Conservation (phyloP, 2,888 invertebrate species). For the Galerucella nymphaeae region DNA sequence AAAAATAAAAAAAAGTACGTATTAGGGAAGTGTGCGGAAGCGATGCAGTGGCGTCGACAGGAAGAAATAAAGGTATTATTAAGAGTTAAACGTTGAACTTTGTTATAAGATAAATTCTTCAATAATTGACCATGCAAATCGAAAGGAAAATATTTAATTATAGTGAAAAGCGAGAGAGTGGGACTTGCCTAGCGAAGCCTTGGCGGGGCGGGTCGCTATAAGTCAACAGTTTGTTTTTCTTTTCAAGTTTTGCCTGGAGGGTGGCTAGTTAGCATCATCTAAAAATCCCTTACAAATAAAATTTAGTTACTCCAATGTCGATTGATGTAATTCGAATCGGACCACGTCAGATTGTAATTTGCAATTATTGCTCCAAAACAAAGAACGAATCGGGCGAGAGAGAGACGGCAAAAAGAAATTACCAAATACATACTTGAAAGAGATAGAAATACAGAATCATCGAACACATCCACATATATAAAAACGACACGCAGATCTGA, state of each 20-base stretch:
- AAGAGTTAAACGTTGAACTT: neutral
- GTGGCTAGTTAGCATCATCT: neutral
- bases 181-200: too few species aligned
- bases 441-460: constrained; percentile 22
- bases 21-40: constrained; percentile 17
- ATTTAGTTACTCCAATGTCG: neutral
- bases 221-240: too few species aligned
- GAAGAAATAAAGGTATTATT: neutral
- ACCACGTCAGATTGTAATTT: constrained; percentile 38
- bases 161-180: too few species aligned
- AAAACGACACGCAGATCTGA: constrained; percentile 27
- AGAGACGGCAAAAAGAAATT: constrained; percentile 18
- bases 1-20: neutral
- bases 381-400: constrained; percentile 25
- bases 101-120: too few species aligned
- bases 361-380: constrained; percentile 37
- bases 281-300: neutral
- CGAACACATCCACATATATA: constrained; percentile 19
- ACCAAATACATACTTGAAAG: constrained; percentile 4
- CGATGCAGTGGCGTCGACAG: constrained; percentile 12
- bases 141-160: too few species aligned
- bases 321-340: constrained; percentile 33
- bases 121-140: too few species aligned
- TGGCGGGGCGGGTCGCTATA: too few species aligned
- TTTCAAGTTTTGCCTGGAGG: too few species aligned